A percentile compares a stretch with the other conserved stretches of the same genome.
Evolutionary conservation across 2,113 vertebrate genomes (phyloP).

Genomic region (Pelodiscus sinensis): DNA sequence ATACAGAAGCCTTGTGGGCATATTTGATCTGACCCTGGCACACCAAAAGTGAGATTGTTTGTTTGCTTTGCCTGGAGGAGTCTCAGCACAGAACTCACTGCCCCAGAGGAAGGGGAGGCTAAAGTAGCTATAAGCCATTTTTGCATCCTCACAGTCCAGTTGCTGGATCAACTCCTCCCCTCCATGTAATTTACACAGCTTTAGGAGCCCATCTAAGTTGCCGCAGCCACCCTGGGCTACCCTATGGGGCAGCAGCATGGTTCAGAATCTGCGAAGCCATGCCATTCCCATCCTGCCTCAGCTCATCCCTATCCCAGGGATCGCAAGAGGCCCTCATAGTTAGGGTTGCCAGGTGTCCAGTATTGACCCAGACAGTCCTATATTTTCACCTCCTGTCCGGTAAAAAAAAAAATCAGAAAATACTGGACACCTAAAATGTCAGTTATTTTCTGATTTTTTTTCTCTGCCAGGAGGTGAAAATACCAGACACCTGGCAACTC

Average conservation of each 20-base stretch:
- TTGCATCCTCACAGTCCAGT: fast-evolving
- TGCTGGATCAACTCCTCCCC: neutral
- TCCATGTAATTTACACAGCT: too few relatives aligned
- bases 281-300: neutral
- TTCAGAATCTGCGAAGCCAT: neutral
- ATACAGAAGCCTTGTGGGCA: neutral
- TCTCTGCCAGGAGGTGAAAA: too few relatives aligned
- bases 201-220: too few relatives aligned
- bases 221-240: too few relatives aligned
- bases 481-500: too few relatives aligned
- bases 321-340: neutral
- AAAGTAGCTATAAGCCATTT: neutral
- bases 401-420: too few relatives aligned
- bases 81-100: neutral
- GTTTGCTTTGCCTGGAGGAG: neutral
- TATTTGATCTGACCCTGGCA: fast-evolving
- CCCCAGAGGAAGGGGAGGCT: neutral
- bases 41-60: neutral
- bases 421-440: too few relatives aligned
- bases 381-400: too few relatives aligned
- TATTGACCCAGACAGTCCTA: too few relatives aligned
- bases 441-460: too few relatives aligned
- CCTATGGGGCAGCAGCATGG: neutral
- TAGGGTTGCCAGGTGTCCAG: too few relatives aligned
- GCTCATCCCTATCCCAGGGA: fast-evolving